Evolutionary conservation across 1,140 invertebrate species (phyloP).

Genomic region (Armadillidium nasatum): DNA sequence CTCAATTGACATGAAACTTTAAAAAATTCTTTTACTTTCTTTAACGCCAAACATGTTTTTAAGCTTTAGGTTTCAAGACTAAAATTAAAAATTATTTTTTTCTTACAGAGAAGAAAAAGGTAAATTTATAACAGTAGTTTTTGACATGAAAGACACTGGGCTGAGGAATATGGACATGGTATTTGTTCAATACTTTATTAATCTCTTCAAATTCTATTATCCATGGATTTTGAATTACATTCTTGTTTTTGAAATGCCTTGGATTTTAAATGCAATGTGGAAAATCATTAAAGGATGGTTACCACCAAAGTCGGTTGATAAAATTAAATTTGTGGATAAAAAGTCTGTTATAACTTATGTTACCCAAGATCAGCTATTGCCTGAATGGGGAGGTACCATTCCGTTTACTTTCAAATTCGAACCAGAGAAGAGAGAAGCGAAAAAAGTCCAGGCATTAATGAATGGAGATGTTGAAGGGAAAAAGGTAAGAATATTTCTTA

Average conservation of each 20-base stretch:
- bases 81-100: too few relatives aligned
- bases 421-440: slow-evolving; percentile 52
- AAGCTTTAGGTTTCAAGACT: too few relatives aligned
- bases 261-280: slow-evolving; percentile 85
- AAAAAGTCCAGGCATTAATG: slow-evolving; percentile 17
- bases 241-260: slow-evolving; percentile 84
- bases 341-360: slow-evolving; percentile 71
- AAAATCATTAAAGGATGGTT: slow-evolving; percentile 83
- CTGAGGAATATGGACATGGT: slow-evolving; percentile 84
- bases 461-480: slow-evolving; percentile 26
- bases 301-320: slow-evolving; percentile 79
- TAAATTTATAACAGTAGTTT: slow-evolving; percentile 74
- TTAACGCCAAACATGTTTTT: too few relatives aligned
- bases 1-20: too few relatives aligned
- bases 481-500: slow-evolving; percentile 10
- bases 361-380: slow-evolving; percentile 64
- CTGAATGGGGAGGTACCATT: slow-evolving; percentile 79
- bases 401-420: slow-evolving; percentile 67
- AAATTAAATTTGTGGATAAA: slow-evolving; percentile 83
- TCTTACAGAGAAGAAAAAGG: slow-evolving; percentile 70
- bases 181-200: slow-evolving; percentile 70
- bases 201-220: slow-evolving; percentile 82
- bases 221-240: slow-evolving; percentile 86
- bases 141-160: slow-evolving; percentile 82
- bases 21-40: too few relatives aligned